These are phyloP conservation scores for Benitochromis conjunctus DNA, from an alignment of 2,113 vertebrate genomes.

Conservation along the genomic window DNA sequence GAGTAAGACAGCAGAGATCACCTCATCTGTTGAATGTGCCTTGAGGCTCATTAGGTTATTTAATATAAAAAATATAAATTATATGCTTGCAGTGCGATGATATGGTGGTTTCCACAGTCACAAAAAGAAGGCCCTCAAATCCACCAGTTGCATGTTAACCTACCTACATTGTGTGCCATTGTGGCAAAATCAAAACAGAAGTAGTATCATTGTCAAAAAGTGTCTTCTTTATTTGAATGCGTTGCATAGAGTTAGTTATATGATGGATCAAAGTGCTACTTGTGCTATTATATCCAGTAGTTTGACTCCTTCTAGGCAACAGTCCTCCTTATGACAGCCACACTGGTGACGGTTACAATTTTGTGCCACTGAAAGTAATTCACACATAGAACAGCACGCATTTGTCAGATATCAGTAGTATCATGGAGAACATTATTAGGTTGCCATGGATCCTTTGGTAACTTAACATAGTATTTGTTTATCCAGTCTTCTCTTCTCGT, in stretches of 20 bases:
- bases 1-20: neutral
- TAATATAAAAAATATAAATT: neutral
- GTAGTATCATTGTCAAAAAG: neutral
- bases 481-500: neutral
- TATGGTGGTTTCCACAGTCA: neutral
- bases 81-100: fast-evolving
- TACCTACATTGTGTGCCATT: neutral
- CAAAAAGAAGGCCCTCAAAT: neutral
- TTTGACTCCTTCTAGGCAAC: neutral
- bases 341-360: neutral
- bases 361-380: neutral
- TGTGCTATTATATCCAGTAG: neutral
- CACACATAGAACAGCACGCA: neutral
- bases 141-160: neutral
- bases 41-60: neutral
- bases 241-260: neutral
- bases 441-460: slow-evolving; percentile 31
- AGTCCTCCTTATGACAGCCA: neutral
- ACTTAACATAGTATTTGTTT: slow-evolving; percentile 12
- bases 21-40: neutral
- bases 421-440: neutral
- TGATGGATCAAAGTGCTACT: neutral
- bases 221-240: neutral
- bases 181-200: neutral
- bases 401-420: neutral